Evolutionary conservation across 2,113 vertebrate species (phyloP).

Genomic region (Artemisiospiza belli): DNA sequence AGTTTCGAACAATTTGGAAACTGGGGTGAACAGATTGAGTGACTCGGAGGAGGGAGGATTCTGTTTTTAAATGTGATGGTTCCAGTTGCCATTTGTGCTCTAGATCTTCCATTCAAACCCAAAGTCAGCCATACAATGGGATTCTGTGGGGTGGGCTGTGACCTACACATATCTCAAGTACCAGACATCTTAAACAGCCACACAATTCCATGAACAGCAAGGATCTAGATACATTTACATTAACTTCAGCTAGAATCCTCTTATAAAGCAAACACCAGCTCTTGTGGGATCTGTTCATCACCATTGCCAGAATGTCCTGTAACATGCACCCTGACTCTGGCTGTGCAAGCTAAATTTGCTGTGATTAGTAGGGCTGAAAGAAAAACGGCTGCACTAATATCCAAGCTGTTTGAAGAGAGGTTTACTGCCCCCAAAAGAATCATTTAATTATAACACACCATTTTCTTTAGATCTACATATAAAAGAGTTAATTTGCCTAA

Average conservation of each 20-base stretch:
- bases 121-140: rapidly evolving
- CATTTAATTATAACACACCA: conserved; percentile 68
- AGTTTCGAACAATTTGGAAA: background rate
- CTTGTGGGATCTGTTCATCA: background rate
- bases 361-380: conserved; percentile 69
- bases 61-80: background rate
- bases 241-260: conserved; percentile 15
- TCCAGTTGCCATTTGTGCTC: background rate
- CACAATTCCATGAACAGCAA: background rate
- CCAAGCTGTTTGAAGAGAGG: conserved; percentile 69
- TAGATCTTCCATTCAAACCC: background rate
- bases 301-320: conserved; percentile 20
- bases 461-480: conserved; percentile 71
- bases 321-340: conserved; percentile 25
- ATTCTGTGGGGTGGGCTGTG: background rate
- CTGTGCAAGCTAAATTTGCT: conserved; percentile 57
- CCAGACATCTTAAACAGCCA: background rate
- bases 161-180: background rate
- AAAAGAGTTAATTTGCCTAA: conserved; percentile 73
- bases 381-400: conserved; percentile 51
- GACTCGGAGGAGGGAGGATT: background rate
- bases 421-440: conserved; percentile 69
- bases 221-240: conserved; percentile 19
- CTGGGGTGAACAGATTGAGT: background rate
- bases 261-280: background rate